Base-by-base conservation (phyloP, 1,140 invertebrate species). In the Neodiprion pinetum region DNA sequence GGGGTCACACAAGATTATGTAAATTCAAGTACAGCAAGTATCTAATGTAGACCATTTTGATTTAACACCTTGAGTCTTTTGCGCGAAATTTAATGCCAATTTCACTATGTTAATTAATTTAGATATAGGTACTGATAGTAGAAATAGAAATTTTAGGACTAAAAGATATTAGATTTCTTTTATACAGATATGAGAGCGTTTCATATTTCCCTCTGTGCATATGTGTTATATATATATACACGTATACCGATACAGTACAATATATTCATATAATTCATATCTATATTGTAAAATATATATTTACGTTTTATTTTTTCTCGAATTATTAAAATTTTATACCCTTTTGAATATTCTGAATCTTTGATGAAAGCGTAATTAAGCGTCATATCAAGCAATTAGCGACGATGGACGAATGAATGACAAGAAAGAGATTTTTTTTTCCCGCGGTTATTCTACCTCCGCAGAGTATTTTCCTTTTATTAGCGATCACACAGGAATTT, bases 121-220 rank as follows among this genome's bases (percentile, higher is more conserved):
- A 40, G 28, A 40, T 40, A 40, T 40, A 40, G 28, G 1, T 40
- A 40, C 28, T 4, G 28, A 40, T 40, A 40, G 28, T 40, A 40
- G 28, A 61, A 61, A 82, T 82, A 72, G 71, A 80, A 83, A 79
- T 76, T 77, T 77, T 49, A 74, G 78, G 77, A 80, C 77, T 80
- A 82, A 73, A 82, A 78, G 80, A 77, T 48, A 75, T 79, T 72
- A 74, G 53, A 74, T 75, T 79, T 72, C 14, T 78, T 40, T 9
- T 61, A 61, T 78, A 78, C 73, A 83, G 10, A 69, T 80, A 80
- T 67, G 75, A 83, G 78, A 83, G 82, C 80, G 81, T 80, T 80
- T 83, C 71, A 76, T 40, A 40, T 83, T 83, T 83, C 80, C 82
- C 79, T 77, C 77, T 75, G 74, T 70, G 53, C 67, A 48, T 71